Base-by-base conservation (phyloP, 1,140 invertebrate genomes). In the Lineus longissimus region DNA sequence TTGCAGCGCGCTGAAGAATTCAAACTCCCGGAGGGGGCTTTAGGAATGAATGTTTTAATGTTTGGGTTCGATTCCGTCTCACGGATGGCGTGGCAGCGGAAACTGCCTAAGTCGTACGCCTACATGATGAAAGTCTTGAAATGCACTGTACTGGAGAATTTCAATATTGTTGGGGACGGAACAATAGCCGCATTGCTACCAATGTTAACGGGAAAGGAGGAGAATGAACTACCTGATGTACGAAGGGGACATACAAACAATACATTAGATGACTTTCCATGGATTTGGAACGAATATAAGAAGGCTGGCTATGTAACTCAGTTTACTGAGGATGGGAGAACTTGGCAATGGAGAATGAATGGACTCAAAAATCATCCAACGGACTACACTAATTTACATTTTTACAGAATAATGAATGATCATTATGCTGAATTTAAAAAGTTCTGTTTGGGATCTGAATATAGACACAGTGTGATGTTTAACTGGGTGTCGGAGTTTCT, bases 141-240 rank as follows among this genome's bases (percentile, higher is more conserved):
- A 15, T 47, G 25, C 36, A 59, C 27, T 15, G 33, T 66, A 2
- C 31, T 66, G 25, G 27, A 66, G 15, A 36, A 55, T 1, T 67
- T 64, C 36, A 70, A 70, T 40, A 67, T 70, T n/a, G 65, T 70
- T 23, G 68, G 68, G 25, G 68, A 70, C 58, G 68, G 65, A 27
- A 70, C 68, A 0, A 47, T 62, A 27, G 43, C 55, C 11, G 65
- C 65, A 17, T 30, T 67, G 15, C 31, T 70, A 17, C 63, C 63
- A 2, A 60, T 64, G 1, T 40, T 64, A 1, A 60, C 41, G 33
- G 65, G 65, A 17, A 17, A 59, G n/a, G 60, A 27, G 11, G 66
- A 68, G 27, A 29, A 45, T 19, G 63, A 68, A 29, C 40, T 68
- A 13, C 58, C 51, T 13, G 63, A 68, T n/a, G 29, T 57, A 13